Evolutionary conservation across 2,888 invertebrate species (phyloP), one percentile per base, ranked within the genome.

Genomic region (Galerucella calmariensis): DNA sequence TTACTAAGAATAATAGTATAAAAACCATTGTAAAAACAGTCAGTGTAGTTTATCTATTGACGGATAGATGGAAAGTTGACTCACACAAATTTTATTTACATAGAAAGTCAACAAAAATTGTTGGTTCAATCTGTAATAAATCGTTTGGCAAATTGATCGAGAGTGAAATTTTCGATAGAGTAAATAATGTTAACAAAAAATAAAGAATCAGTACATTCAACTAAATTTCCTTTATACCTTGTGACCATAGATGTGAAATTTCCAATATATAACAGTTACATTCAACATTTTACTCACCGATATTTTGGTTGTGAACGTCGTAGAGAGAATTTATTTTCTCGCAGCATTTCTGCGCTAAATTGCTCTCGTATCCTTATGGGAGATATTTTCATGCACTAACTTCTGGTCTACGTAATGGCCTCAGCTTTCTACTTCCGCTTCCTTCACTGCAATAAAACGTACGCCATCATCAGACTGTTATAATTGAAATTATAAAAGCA

Each of bases 331-430:
- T 46, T 71, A 71, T 71, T 58, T 58, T 44, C 79, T 79, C 77
- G 75, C 66, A 79, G 79, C 81, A 82, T 79, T 79, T 79, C 78
- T 78, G 77, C 76, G 74, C 76, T 77, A 82, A 81, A 83, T 82
- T 79, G 80, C 80, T 77, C 81, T 79, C 77, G 82, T 82, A 82
- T 81, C 80, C 82, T 81, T 78, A 75, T 75, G 81, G 82, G 80
- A 80, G 79, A 79, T 78, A 79, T 81, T 81, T 81, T 80, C 80
- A 78, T 82, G 80, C 78, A 79, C 78, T 76, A 81, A 81, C 81
- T 82, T 81, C 79, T 81, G 79, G 79, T 78, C 78, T 78, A 75
- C 66, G 77, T 81, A 82, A 82, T 81, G 79, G 80, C 73, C 77
- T 72, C 76, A 78, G 79, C 78, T 80, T 63, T 76, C 75, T 77